Percentiles rank a stretch among this genome's conserved stretches.
Conservation (phyloP, 2,888 invertebrate genomes). For the Euspilapteryx auroguttella region DNA sequence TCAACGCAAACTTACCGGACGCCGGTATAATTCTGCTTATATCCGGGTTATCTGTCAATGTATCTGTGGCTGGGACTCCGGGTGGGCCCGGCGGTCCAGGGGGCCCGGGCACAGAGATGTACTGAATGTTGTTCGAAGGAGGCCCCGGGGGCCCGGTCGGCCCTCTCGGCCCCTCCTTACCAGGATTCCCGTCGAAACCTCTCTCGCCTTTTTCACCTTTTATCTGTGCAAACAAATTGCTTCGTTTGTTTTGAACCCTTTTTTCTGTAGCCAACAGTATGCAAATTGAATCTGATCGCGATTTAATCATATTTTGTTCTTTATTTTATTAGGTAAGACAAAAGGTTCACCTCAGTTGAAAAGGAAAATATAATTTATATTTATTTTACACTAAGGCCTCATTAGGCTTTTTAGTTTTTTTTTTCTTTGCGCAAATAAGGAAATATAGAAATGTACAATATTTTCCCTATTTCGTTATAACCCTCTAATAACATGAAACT, state of each 20-base stretch:
- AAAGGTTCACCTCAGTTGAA: no score
- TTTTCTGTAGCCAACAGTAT: not conserved
- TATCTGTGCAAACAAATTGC: constrained; percentile 10
- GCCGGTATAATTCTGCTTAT: no score
- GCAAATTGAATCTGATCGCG: not conserved
- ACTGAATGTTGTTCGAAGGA: constrained; percentile 57
- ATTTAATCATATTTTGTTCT: not conserved
- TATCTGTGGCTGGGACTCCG: constrained; percentile 25
- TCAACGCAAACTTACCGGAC: no score
- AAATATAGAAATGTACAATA: no score
- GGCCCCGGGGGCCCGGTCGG: constrained; percentile 65
- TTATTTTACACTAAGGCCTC: no score
- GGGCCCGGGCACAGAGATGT: constrained; percentile 74
- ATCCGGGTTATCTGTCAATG: constrained; percentile 43
- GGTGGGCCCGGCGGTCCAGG: constrained; percentile 74
- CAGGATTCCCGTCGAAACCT: constrained; percentile 66
- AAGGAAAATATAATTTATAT: no score
- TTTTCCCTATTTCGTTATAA: no score
- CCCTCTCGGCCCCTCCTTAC: constrained; percentile 63
- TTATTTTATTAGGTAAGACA: no score
- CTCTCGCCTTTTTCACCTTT: constrained; percentile 73
- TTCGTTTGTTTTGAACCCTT: constrained; percentile 13
- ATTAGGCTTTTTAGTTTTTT: no score
- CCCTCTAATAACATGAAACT: no score
- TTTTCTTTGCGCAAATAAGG: no score